A percentile compares a stretch with the other conserved stretches of the same genome.
Conservation (phyloP, 2,797 vertebrate species). For the Sebastes jordani region DNA sequence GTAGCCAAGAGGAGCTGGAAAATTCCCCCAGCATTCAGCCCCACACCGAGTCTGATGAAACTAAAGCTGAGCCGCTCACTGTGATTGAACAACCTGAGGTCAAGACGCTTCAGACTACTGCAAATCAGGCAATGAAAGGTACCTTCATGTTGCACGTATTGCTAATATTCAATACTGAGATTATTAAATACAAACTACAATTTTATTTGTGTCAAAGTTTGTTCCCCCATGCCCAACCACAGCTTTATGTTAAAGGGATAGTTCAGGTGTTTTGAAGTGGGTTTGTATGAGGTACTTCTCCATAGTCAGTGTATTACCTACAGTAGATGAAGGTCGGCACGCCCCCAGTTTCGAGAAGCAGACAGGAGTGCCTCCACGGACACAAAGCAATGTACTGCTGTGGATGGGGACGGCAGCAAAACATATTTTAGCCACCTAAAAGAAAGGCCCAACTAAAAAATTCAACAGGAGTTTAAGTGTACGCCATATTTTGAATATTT, state of each 20-base stretch:
- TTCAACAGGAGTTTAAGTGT: no score
- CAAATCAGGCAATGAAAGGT: constrained; percentile 88
- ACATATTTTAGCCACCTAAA: no score
- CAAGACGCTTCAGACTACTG: constrained; percentile 76
- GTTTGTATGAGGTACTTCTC: accelerated
- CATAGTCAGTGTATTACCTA: no score
- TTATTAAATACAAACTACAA: neutral
- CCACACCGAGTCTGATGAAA: constrained; percentile 43
- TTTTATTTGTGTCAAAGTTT: neutral
- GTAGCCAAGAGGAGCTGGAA: constrained; percentile 64
- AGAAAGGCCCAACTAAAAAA: no score
- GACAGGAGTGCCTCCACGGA: no score
- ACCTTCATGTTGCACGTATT: neutral
- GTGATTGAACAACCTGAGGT: constrained; percentile 80
- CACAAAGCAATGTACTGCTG: no score
- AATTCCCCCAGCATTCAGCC: constrained; percentile 8
- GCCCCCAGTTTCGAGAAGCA: no score
- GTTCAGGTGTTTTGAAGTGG: no score
- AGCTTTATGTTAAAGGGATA: neutral
- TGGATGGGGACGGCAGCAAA: no score
- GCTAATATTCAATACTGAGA: neutral
- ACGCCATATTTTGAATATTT: no score
- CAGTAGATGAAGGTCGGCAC: no score
- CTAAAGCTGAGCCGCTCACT: constrained; percentile 69
- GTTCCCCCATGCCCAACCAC: neutral